Base-by-base conservation (phyloP, 1,140 invertebrate species). In the Drosophila teissieri region DNA sequence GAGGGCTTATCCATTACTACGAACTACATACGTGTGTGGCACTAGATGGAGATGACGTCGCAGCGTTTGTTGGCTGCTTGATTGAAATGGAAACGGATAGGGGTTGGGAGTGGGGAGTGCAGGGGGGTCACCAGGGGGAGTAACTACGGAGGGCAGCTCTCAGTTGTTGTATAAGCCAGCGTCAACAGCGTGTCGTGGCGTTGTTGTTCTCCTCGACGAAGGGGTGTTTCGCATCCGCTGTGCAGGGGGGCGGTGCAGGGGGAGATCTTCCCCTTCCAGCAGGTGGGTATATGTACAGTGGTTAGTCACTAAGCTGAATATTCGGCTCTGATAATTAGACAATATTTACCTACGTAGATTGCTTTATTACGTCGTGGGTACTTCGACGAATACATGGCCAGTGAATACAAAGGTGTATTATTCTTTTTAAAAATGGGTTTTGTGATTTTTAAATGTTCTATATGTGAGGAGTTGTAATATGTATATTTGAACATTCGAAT, bases 121-220 rank as follows among this genome's bases (percentile, higher is more conserved):
- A 4, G 7, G n/a, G n/a, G 24, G 6, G 46, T 22, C 46, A 49
- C n/a, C 36, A 37, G 22, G 31, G 37, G 53, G 48, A 69, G 70
- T 51, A 53, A 46, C 17, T 61, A 60, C 6, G 34, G 51, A 24
- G 27, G 31, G 34, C 45, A 19, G 19, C 40, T 40, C 48, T 69
- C 45, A 48, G 39, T 57, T 52, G 51, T 73, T 80, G 60, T 68
- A 73, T 69, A 60, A 64, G 54, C 57, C 31, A 73, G 72, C 86
- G 65, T 78, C 65, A 73, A 75, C 88, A 62, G 76, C 67, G 65
- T 62, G 58, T 63, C 88, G 88, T 90, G 79, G 75, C 78, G 78
- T 31, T 73, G 78, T 69, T 80, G 78, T 63, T 81, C 44, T 52
- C 72, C 48, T 61, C 67, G 48, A 36, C 45, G 53, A 86, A 76